Base-by-base conservation (phyloP, 2,797 vertebrate genomes). In the Apogon talboti region DNA sequence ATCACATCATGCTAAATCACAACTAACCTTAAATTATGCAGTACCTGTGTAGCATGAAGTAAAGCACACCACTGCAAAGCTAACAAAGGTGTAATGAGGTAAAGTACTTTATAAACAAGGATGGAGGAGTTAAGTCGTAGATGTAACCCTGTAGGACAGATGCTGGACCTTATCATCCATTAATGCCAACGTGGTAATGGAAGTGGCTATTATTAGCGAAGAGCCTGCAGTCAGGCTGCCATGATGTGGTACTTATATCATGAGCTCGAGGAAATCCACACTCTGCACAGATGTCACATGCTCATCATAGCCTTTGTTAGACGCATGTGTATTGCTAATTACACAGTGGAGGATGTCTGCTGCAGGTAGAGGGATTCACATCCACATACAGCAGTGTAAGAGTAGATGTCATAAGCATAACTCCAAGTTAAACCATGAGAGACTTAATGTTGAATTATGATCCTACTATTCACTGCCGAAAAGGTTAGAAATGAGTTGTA, bases 201-300 rank as follows among this genome's bases (percentile, higher is more conserved):
- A 69, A 78, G 65, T 71, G 51, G 78, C 69, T 89, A 84, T 89
- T 85, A 85, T 90, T 90, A 90, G 86, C 73, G 46, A 56, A 80
- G 72, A 70, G 75, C 83, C 74, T 80, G 78, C 57, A 82, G 80
- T 82, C 69, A 76, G 54, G 51, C 63, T 79, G 61, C 70, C 51
- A 56, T 50, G 54, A 74, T 73, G 63, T 72, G 69, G 48, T 73
- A 49, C 42, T 66, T 65, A 10, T 19, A 28, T 75, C 45, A 79
- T 2, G 15, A 63, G 59, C 60, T 74, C 8, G 15, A 69, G 35
- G 49, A 66, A 67, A 57, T 60, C 40, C 53, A 62, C 71, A 63
- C 59, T 74, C 24, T 47, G 51, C 54, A 55, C 70, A 79, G 66
- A 78, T 79, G 73, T 75, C 75, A 62, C 72, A 60, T 66, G 69